A percentile compares a stretch with the other conserved stretches of the same genome.
These are phyloP conservation scores for Anthopleura sola DNA, from an alignment of 64 coral and sea anemone genomes.

Conservation along the genomic window DNA sequence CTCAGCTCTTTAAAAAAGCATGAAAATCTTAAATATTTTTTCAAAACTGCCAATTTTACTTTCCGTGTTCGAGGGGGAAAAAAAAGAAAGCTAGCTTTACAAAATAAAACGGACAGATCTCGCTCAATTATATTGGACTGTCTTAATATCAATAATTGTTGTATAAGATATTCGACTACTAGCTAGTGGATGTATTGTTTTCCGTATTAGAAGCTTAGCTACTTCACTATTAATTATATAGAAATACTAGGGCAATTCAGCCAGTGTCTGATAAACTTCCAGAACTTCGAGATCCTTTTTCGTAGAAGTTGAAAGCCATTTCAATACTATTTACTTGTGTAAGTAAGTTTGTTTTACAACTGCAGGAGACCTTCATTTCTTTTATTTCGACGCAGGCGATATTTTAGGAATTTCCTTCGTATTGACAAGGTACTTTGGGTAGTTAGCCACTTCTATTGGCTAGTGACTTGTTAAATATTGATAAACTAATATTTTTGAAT, in stretches of 20 bases:
- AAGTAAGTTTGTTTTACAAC: not conserved
- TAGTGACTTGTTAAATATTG: not conserved
- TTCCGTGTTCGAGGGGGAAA: no score
- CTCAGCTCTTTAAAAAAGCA: no score
- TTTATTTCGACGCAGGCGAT: not conserved
- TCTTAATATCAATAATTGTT: not conserved
- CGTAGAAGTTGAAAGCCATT: no score
- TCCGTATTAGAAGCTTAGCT: no score
- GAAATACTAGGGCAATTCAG: no score
- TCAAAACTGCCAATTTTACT: no score
- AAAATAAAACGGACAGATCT: not conserved
- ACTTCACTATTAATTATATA: no score
- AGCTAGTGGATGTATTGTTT: not conserved
- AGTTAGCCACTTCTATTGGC: not conserved
- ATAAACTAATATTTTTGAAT: constrained; percentile 1
- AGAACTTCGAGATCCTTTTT: no score
- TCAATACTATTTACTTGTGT: no score
- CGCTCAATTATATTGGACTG: not conserved
- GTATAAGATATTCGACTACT: not conserved
- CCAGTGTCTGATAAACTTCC: no score
- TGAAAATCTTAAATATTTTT: no score
- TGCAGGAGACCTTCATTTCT: not conserved
- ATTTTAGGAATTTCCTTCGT: not conserved
- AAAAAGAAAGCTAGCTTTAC: no score
- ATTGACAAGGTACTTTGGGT: not conserved